A percentile compares a stretch with the other conserved stretches of the same genome.
These are phyloP conservation scores for Caranx melampygus DNA, from an alignment of 2,113 vertebrate species.

Conservation along the genomic window DNA sequence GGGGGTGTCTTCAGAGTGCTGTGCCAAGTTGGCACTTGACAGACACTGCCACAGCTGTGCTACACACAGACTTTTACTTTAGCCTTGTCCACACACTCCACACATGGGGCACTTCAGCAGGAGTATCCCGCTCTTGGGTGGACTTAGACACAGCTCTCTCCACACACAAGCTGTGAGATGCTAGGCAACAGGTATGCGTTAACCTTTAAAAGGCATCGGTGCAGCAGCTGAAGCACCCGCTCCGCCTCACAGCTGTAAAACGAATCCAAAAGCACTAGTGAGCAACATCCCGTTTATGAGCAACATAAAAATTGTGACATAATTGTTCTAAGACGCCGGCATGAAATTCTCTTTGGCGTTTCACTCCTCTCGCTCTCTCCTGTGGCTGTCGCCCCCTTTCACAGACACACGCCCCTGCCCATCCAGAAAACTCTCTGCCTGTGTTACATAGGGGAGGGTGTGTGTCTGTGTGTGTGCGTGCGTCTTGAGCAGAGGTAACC, in stretches of 20 bases:
- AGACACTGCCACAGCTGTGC: conserved; percentile 66
- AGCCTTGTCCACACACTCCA: conserved; percentile 27
- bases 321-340: too few species aligned
- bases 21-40: conserved; percentile 57
- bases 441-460: not conserved
- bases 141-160: conserved; percentile 16
- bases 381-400: too few species aligned
- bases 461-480: too few species aligned
- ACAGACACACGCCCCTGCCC: too few species aligned
- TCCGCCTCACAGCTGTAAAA: not conserved
- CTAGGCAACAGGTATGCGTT: not conserved
- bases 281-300: not conserved
- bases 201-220: not conserved
- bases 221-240: not conserved
- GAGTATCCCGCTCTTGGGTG: conserved; percentile 8
- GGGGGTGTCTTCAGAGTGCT: conserved; percentile 14
- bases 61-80: conserved; percentile 48
- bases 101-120: conserved; percentile 27
- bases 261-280: not conserved
- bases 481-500: too few species aligned
- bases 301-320: not conserved
- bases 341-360: too few species aligned
- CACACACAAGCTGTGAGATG: not conserved
- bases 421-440: too few species aligned
- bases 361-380: too few species aligned